Evolutionary conservation across 1,140 invertebrate genomes (phyloP).

Genomic region (Nymphalis io): DNA sequence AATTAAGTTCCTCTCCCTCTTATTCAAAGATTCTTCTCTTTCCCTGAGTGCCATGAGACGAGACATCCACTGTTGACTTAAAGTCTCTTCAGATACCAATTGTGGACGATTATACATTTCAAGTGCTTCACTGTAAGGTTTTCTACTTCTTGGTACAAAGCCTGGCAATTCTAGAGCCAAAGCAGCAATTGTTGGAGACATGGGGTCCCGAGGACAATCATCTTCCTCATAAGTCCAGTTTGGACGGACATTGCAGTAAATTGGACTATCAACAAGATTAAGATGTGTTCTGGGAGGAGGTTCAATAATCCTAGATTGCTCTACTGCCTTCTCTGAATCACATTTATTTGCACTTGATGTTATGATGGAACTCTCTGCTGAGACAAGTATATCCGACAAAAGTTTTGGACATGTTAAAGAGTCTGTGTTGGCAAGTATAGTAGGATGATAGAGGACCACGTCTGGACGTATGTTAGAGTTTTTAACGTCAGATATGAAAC

Average conservation of each 20-base stretch:
- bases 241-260: conserved; percentile 63
- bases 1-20: conserved; percentile 73
- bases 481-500: conserved; percentile 62
- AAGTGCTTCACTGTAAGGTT: conserved; percentile 56
- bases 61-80: conserved; percentile 77
- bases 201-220: conserved; percentile 38
- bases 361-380: conserved; percentile 43
- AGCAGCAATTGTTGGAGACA: conserved; percentile 74
- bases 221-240: conserved; percentile 42
- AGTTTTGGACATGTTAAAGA: conserved; percentile 44
- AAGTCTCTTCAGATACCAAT: conserved; percentile 69
- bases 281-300: conserved; percentile 56
- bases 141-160: conserved; percentile 71
- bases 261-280: conserved; percentile 55
- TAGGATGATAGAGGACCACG: conserved; percentile 74
- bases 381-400: conserved; percentile 57
- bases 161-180: conserved; percentile 76
- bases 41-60: conserved; percentile 68
- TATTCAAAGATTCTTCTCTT: conserved; percentile 72
- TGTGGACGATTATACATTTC: conserved; percentile 61
- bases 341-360: conserved; percentile 63
- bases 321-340: conserved; percentile 72
- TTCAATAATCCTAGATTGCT: conserved; percentile 55
- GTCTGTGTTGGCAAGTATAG: conserved; percentile 68
- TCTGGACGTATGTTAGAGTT: conserved; percentile 61